phyloP scores from a whole-genome alignment of 2,113 vertebrate species.

The Chionodraco myersi region DNA sequence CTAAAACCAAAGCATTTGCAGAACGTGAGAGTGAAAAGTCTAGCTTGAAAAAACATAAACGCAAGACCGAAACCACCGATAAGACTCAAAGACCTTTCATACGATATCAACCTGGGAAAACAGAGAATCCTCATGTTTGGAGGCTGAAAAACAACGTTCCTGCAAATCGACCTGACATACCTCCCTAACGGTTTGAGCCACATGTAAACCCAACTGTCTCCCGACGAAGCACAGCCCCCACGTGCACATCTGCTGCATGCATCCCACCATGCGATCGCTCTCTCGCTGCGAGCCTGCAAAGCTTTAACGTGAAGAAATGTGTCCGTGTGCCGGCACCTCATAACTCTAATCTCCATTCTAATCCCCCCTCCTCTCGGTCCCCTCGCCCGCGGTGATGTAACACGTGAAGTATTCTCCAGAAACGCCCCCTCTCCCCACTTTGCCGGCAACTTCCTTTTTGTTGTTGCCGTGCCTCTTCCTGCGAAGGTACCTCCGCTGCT shows the following conservation, averaged over 20 bases:
- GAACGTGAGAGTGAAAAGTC: too few relatives aligned
- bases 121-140: too few relatives aligned
- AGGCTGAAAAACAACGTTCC: too few relatives aligned
- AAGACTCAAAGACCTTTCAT: too few relatives aligned
- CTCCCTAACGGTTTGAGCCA: too few relatives aligned
- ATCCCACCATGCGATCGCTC: slow-evolving; percentile 31
- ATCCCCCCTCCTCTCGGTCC: slow-evolving; percentile 69
- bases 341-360: slow-evolving; percentile 76
- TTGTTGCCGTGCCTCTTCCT: slow-evolving; percentile 52
- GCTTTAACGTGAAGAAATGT: slow-evolving; percentile 54
- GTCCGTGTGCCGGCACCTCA: slow-evolving; percentile 56
- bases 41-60: too few relatives aligned
- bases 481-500: slow-evolving; percentile 54
- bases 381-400: slow-evolving; percentile 72
- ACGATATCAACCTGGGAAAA: too few relatives aligned
- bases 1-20: too few relatives aligned
- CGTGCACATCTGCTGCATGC: slow-evolving; percentile 59
- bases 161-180: too few relatives aligned
- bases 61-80: too few relatives aligned
- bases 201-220: too few relatives aligned
- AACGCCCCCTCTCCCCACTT: not conserved
- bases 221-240: not conserved
- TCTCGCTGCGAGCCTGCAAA: slow-evolving; percentile 31
- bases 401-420: slow-evolving; percentile 68
- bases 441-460: slow-evolving; percentile 3